phyloP scores from a whole-genome alignment of 2,888 invertebrate species.

The Agrotis ipsilon region DNA sequence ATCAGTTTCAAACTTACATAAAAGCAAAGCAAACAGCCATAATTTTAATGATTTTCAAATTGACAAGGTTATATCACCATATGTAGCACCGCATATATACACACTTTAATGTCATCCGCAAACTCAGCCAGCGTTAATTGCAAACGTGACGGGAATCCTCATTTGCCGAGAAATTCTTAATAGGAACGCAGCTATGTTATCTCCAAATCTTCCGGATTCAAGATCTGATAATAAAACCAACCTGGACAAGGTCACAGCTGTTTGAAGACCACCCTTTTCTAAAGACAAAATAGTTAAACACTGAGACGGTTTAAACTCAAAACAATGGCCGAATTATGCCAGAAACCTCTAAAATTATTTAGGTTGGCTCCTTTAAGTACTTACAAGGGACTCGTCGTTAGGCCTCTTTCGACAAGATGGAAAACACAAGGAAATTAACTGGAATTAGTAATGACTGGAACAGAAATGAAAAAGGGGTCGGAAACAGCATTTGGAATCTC shows the following conservation, averaged over 20 bases:
- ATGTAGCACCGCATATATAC: conserved; percentile 26
- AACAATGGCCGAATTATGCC: conserved; percentile 55
- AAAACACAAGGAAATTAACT: conserved; percentile 56
- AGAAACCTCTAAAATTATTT: conserved; percentile 51
- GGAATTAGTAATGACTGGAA: conserved; percentile 48
- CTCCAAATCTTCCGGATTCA: conserved; percentile 41
- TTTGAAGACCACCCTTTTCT: conserved; percentile 32
- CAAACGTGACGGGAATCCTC: conserved; percentile 58
- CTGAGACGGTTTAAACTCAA: conserved; percentile 37
- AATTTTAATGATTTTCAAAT: conserved; percentile 6
- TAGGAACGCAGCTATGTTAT: conserved; percentile 37
- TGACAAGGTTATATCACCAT: neutral
- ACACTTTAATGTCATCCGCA: conserved; percentile 45
- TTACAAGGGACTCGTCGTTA: conserved; percentile 43
- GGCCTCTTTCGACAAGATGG: conserved; percentile 44
- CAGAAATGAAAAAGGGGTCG: conserved; percentile 54
- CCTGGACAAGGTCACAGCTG: conserved; percentile 37
- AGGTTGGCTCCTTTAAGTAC: conserved; percentile 31
- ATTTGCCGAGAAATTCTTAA: conserved; percentile 31
- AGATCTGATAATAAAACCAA: conserved; percentile 28
- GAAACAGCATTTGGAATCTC: conserved; percentile 50
- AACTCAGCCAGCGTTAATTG: conserved; percentile 57
- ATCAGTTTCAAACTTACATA: neutral
- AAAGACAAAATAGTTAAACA: conserved; percentile 50
- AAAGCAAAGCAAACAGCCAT: conserved; percentile 1